Base-by-base conservation (phyloP, 1,140 invertebrate species). In the Pinna nobilis region DNA sequence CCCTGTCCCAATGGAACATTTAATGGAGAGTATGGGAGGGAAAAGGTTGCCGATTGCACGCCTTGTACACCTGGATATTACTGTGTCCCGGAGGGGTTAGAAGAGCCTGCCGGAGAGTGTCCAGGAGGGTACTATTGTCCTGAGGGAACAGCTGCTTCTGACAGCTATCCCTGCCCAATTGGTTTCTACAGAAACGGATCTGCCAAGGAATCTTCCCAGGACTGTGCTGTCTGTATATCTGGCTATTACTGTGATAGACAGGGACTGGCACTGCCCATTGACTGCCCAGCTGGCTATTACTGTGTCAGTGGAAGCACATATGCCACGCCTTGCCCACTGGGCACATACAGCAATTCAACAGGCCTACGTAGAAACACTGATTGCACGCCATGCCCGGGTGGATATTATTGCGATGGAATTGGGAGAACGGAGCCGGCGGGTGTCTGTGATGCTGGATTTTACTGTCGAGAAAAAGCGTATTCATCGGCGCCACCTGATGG, bases 341-440 rank as follows among this genome's bases (percentile, higher is more conserved):
- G 87, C 20, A 84, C 84, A 18, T 88, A 87, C 79, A 81, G 85
- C 63, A 87, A 88, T 73, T 86, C 82, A n/a, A 87, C 85, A 11
- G 78, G 78, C 9, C 68, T 87, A 0, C 72, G 84, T 53, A 67
- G 82, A 51, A 80, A 78, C 47, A 85, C 84, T 9, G 87, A 88
- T 68, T 88, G 87, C 70, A 84, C 85, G 2, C 85, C 86, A 3
- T 88, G 87, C 49, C 87, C 87, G 33, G 86, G 84, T 44, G 87
- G 87, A 20, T 80, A 86, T 30, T 88, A 87, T 69, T 88, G 87
- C 79, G 87, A 87, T 77, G 87, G 87, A 18, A 87, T 88, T 23
- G 87, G 84, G 11, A 60, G 81, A 6, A 87, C 83, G n/a, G 76
- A 67, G 49, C 86, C 86, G 3, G 83, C 84, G 53, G 86, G 82